These are phyloP conservation scores for Rhinoptilus africanus DNA, from an alignment of 2,113 vertebrate genomes.

Conservation along the genomic window DNA sequence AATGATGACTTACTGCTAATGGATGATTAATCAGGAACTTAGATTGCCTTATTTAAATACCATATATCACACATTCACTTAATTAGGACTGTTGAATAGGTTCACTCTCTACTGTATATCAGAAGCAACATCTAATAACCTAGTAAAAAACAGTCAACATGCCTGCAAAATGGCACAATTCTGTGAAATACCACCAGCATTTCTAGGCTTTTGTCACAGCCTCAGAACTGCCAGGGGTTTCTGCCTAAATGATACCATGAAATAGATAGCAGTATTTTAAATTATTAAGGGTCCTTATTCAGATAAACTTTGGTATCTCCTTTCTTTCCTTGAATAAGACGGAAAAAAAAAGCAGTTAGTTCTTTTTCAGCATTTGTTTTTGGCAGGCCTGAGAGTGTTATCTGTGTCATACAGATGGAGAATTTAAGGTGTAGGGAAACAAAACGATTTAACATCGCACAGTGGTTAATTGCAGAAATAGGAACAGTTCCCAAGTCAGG, in stretches of 20 bases:
- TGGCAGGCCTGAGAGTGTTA: neutral
- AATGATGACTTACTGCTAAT: neutral
- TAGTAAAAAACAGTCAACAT: neutral
- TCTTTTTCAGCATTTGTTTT: neutral
- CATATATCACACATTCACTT: neutral
- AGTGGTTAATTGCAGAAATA: neutral
- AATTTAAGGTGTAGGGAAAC: neutral
- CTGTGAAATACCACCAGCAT: neutral
- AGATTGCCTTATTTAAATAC: neutral
- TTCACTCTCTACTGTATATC: neutral
- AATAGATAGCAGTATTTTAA: neutral
- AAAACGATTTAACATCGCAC: neutral
- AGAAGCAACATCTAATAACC: neutral
- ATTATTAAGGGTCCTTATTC: neutral
- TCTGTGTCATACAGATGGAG: neutral
- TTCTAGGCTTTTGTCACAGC: neutral
- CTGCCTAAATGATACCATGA: neutral
- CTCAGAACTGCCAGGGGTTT: neutral
- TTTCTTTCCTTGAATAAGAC: neutral
- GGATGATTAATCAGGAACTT: neutral
- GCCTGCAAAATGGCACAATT: neutral
- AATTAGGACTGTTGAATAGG: neutral
- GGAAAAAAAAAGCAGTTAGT: neutral
- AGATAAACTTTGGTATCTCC: neutral
- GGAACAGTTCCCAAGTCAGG: neutral